Percentiles rank a stretch among this genome's conserved stretches.
Evolutionary conservation across 1,140 invertebrate species (phyloP).

Genomic region (Phymastichus coffea): DNA sequence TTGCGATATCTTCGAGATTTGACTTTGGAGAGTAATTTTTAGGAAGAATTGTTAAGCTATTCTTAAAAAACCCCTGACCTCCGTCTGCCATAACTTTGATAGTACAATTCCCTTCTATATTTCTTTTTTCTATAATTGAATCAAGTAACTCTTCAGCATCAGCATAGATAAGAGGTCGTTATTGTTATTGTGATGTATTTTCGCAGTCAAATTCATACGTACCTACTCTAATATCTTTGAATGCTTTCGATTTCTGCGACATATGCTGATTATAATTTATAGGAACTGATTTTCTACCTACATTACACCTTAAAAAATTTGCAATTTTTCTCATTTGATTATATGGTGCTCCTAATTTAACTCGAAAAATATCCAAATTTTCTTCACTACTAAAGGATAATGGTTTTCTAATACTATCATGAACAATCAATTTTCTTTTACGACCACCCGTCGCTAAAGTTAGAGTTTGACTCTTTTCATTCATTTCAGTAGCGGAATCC

Average conservation of each 20-base stretch:
- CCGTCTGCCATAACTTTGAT: no score
- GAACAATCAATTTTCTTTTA: not conserved
- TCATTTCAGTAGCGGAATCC: no score
- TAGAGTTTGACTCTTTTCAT: not conserved
- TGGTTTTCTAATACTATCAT: not conserved
- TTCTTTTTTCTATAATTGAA: not conserved
- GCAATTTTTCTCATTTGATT: no score
- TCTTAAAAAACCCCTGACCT: no score
- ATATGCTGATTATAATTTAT: slow-evolving; percentile 9
- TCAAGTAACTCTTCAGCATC: slow-evolving; percentile 14
- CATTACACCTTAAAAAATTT: slow-evolving; percentile 20
- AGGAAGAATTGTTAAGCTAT: no score
- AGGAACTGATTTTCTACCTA: slow-evolving; percentile 17
- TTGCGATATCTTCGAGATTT: not conserved
- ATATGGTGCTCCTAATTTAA: no score
- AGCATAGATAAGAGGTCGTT: slow-evolving; percentile 9
- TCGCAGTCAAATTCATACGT: no score
- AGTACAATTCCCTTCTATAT: slow-evolving; percentile 6
- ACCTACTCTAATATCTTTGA: slow-evolving; percentile 2
- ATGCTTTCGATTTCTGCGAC: slow-evolving; percentile 8
- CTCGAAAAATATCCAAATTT: no score
- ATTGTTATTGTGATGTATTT: not conserved
- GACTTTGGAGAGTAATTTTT: not conserved
- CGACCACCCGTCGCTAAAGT: slow-evolving; percentile 7
- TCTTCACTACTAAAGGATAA: no score